Base-by-base conservation (phyloP, 2,888 invertebrate species). In the Myopa testacea region DNA sequence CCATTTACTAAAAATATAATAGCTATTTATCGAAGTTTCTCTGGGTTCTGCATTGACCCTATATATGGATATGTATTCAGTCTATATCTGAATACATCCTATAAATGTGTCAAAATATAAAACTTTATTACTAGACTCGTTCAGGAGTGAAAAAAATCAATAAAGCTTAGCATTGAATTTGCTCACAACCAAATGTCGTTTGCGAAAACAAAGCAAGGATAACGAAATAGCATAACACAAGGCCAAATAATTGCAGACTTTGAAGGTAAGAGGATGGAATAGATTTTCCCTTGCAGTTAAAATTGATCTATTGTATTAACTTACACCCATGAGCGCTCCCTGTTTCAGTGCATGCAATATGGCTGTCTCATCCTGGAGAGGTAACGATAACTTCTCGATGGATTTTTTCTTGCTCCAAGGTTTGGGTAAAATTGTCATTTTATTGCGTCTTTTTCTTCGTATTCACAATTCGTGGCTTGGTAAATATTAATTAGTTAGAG, bases 341-440 rank as follows among this genome's bases (percentile, higher is more conserved):
- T 76, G 70, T 50, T 71, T 71, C 14, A 76, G 71, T 55, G 79
- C 80, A 34, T 85, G 84, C 81, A 85, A 81, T 73, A 86, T 83
- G 58, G 86, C 80, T 71, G 85, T 85, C 72, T 86, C 80, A 50
- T 80, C 79, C 26, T 79, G 79, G 50, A 76, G 76, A 72, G 94
- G 94, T 83, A 92, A 90, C 84, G 92, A 92, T 83, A 92, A 90
- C 90, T 92, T 93, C 82, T 93, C 93, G 65, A 81, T 77, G 60
- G 90, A 89, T 90, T 95, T 95, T 89, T 94, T 94, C 81, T 94
- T 93, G 75, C 92, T 91, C 80, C 93, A 91, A 45, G 94, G 92
- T 88, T 95, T 95, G 8, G 94, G 94, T 84, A 96, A 91, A 87
- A 96, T 93, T 80, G 96, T 96, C 96, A 96, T 96, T 82, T 86